phyloP scores from a whole-genome alignment of 37 sponge, comb jelly and placozoan genomes.

The Eunapius fragilis region DNA sequence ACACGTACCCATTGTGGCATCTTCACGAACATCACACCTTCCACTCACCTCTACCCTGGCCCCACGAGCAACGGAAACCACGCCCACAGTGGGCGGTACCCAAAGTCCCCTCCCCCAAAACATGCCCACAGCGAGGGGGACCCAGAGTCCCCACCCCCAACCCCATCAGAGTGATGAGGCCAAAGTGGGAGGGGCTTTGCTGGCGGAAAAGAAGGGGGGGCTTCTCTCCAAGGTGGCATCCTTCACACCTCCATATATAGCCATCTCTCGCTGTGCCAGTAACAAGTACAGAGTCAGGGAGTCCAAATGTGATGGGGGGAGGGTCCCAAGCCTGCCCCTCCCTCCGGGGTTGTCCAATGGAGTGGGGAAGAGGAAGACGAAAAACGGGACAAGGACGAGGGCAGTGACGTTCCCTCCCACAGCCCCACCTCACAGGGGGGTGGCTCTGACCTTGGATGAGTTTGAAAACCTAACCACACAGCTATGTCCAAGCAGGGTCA shows the following conservation, averaged over 20 bases:
- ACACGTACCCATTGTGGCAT: background rate
- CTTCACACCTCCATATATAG: slow-evolving; percentile 30
- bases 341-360: background rate
- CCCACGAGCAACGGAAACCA: background rate
- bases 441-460: background rate
- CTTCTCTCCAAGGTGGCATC: slow-evolving; percentile 32
- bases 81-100: background rate
- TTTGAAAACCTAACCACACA: background rate
- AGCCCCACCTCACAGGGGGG: background rate
- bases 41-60: background rate
- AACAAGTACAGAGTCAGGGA: slow-evolving; percentile 17
- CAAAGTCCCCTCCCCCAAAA: background rate
- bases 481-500: background rate
- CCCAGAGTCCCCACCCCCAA: background rate
- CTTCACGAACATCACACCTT: background rate
- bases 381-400: background rate
- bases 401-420: background rate
- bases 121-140: background rate
- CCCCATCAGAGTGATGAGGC: background rate
- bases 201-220: background rate
- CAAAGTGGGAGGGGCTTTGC: background rate
- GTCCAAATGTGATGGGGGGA: slow-evolving; percentile 2
- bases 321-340: background rate
- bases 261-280: slow-evolving; percentile 41
- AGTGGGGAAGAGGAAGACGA: background rate